Conservation (phyloP, 2,888 invertebrate species). For the Chelonus formosanus region DNA sequence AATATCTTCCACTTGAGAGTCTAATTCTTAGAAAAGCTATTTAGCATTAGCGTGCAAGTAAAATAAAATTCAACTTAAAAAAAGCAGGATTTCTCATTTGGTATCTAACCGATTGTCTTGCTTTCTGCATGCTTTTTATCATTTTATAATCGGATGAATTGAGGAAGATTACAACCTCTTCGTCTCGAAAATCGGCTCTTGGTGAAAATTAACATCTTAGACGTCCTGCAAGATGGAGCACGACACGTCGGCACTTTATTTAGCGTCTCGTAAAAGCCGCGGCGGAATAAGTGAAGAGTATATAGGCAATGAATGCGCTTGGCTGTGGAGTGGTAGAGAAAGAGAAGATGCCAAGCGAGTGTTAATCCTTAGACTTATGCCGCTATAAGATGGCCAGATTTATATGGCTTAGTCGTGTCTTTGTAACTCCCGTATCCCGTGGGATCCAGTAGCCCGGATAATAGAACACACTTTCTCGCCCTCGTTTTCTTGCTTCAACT, state of each 20-base stretch:
- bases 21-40: too few relatives aligned
- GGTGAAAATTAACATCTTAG: slow-evolving; percentile 30
- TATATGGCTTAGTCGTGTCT: slow-evolving; percentile 58
- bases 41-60: too few relatives aligned
- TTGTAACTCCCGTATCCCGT: slow-evolving; percentile 40
- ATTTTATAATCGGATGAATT: slow-evolving; percentile 32
- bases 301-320: slow-evolving; percentile 24
- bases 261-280: slow-evolving; percentile 27
- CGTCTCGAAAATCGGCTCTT: slow-evolving; percentile 4
- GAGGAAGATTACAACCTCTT: slow-evolving; percentile 25
- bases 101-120: not conserved
- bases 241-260: slow-evolving; percentile 23
- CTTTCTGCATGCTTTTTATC: slow-evolving; percentile 24
- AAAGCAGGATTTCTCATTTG: too few relatives aligned
- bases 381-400: slow-evolving; percentile 62
- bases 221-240: slow-evolving; percentile 2
- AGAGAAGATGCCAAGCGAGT: slow-evolving; percentile 37
- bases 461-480: slow-evolving; percentile 30
- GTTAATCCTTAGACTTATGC: slow-evolving; percentile 64
- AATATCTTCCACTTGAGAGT: too few relatives aligned
- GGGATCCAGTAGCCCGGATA: slow-evolving; percentile 39
- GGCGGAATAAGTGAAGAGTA: slow-evolving; percentile 9
- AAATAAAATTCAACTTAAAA: too few relatives aligned
- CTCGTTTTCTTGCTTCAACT: slow-evolving; percentile 6
- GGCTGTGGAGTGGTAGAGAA: slow-evolving; percentile 25